Conservation (phyloP, 1,140 invertebrate species). For the Portunus trituberculatus region DNA sequence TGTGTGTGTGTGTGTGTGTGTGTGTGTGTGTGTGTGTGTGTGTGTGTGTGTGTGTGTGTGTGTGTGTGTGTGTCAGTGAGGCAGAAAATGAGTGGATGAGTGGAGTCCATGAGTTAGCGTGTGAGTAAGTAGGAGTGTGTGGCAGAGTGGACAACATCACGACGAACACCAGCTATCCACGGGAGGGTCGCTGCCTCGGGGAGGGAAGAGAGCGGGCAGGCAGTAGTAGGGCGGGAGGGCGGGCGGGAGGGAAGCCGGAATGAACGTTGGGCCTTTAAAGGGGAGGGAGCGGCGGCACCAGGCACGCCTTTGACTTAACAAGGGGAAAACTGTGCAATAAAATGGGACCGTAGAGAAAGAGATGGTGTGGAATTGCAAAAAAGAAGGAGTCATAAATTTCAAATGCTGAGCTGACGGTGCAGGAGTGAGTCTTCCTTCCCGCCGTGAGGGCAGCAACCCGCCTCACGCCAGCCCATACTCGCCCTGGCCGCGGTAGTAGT, state of each 20-base stretch:
- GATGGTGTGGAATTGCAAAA: background rate
- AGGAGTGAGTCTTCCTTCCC: background rate
- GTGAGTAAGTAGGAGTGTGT: background rate
- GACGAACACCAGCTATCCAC: background rate
- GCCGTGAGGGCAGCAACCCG: background rate
- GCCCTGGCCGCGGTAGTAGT: too few species aligned
- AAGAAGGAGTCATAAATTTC: background rate
- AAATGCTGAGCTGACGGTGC: background rate
- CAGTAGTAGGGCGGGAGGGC: background rate
- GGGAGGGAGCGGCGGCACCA: background rate
- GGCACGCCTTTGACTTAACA: background rate
- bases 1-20: conserved; percentile 8
- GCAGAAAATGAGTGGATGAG: background rate
- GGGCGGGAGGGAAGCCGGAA: background rate
- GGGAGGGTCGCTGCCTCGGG: background rate
- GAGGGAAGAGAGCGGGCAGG: background rate
- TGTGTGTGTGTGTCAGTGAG: background rate
- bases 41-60: background rate
- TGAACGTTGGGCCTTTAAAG: background rate
- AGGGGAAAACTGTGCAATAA: background rate
- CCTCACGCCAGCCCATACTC: background rate
- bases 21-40: background rate
- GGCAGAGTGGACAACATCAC: background rate
- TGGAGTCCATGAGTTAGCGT: background rate
- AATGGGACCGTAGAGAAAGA: background rate